Base-by-base conservation (phyloP, 2,888 invertebrate genomes). In the Megamerina dolium region DNA sequence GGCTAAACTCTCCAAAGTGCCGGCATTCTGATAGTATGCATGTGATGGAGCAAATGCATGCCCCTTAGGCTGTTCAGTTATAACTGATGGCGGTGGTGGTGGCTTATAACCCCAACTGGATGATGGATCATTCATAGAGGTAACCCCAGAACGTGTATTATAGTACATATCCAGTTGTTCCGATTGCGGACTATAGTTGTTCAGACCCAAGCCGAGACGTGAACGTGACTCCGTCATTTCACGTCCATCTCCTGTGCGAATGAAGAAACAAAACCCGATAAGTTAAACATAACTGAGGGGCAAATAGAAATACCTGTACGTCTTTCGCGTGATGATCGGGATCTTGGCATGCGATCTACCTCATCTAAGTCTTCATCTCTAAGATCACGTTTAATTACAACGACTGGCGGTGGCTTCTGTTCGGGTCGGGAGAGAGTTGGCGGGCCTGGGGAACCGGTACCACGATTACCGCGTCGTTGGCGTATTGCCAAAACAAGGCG, bases 401-500 rank as follows among this genome's bases (percentile, higher is more conserved):
- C 92, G 18, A 92, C 91, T 23, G 92, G 92, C 46, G 91, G 91
- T 45, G 89, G 85, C 64, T 90, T 90, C 70, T 83, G 83, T 61
- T 90, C 88, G 44, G 83, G 79, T 34, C 83, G 72, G 18, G 84
- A 78, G 43, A 82, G 77, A 23, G 69, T 65, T 41, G 70, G 60
- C 18, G 72, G 71, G 17, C 68, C 71, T 2, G 71, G 72, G 6
- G 72, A 72, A 14, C 61, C 63, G 20, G 63, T 63, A 49, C 75
- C 74, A 38, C 73, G 70, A 53, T 71, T 73, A 70, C 84, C 85
- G 72, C 86, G 83, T 55, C 85, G 76, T 67, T 91, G 91, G 60
- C 93, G 80, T 52, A 95, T 95, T 58, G 93, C 93, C 52, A 99
- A 79, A 52, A 97, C 85, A 64, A 99, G 77, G 58, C 97, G 81